These are phyloP conservation scores for Aphyosemion australe DNA, from an alignment of 2,113 vertebrate genomes.

Conservation along the genomic window DNA sequence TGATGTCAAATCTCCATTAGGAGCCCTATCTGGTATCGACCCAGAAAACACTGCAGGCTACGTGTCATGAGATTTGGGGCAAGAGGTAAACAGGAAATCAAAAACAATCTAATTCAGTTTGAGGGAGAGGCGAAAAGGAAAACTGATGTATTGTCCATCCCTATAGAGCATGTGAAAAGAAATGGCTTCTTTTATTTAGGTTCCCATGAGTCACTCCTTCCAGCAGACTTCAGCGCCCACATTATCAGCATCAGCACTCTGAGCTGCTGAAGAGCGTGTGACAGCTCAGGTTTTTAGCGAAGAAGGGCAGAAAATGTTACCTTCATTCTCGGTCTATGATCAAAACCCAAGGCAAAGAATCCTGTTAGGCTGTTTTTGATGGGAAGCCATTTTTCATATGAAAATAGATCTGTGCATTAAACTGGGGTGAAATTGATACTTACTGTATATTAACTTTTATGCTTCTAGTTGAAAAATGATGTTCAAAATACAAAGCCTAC, in stretches of 20 bases:
- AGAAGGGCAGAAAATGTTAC: constrained; percentile 1
- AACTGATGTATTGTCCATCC: constrained; percentile 42
- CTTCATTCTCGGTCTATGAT: constrained; percentile 9
- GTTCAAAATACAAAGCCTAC: constrained; percentile 42
- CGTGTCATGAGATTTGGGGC: constrained; percentile 52
- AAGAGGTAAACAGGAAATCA: constrained; percentile 72
- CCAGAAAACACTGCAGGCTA: constrained; percentile 49
- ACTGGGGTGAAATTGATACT: constrained; percentile 31
- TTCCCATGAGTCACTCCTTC: constrained; percentile 24
- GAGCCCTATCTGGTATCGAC: constrained; percentile 51
- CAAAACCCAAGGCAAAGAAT: constrained; percentile 15
- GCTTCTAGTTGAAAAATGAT: constrained; percentile 33
- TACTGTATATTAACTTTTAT: constrained; percentile 24
- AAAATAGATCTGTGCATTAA: constrained; percentile 27
- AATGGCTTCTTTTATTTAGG: constrained; percentile 48
- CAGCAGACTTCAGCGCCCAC: constrained; percentile 23
- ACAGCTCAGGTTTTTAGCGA: constrained; percentile 11
- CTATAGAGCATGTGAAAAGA: constrained; percentile 24
- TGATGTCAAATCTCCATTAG: constrained; percentile 45
- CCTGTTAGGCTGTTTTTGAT: constrained; percentile 15
- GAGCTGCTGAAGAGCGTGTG: constrained; percentile 9
- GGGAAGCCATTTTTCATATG: constrained; percentile 12
- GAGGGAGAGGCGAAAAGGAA: constrained; percentile 40
- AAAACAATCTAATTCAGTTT: constrained; percentile 72
- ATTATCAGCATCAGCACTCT: constrained; percentile 8